These are phyloP conservation scores for Monopterus albus DNA, from an alignment of 2,113 vertebrate genomes.

Conservation along the genomic window DNA sequence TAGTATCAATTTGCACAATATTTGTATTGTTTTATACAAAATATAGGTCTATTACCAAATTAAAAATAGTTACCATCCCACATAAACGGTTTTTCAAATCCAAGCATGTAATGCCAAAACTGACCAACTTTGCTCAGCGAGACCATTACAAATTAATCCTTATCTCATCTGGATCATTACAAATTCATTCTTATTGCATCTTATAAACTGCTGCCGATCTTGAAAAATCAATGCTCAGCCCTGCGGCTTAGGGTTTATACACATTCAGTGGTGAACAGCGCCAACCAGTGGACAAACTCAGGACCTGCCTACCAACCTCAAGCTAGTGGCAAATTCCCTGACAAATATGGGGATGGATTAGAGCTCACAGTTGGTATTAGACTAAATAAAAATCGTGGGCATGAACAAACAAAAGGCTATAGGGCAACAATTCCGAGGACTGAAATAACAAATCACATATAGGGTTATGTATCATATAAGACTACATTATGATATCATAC, in stretches of 20 bases:
- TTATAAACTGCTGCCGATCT: background rate
- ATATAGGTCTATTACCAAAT: background rate
- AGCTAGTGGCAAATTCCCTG: background rate
- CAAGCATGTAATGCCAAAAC: background rate
- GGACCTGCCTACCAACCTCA: background rate
- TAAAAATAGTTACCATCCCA: background rate
- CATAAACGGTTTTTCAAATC: background rate
- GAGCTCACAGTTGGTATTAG: background rate
- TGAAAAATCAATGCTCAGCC: background rate
- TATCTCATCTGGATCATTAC: constrained; percentile 24
- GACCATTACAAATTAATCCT: constrained; percentile 27
- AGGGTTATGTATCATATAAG: background rate
- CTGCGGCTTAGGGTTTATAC: background rate
- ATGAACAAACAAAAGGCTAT: too few species aligned
- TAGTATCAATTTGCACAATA: background rate
- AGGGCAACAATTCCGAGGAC: background rate
- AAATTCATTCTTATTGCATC: constrained; percentile 20
- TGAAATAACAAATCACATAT: background rate
- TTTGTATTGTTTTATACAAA: background rate
- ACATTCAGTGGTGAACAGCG: constrained; percentile 74
- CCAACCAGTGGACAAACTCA: constrained; percentile 65
- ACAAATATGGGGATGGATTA: background rate
- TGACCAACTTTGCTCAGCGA: background rate
- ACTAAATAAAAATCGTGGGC: too few species aligned
- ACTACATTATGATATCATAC: background rate